phyloP scores from a whole-genome alignment of 2,888 invertebrate species.

The Cheilosia grossa region DNA sequence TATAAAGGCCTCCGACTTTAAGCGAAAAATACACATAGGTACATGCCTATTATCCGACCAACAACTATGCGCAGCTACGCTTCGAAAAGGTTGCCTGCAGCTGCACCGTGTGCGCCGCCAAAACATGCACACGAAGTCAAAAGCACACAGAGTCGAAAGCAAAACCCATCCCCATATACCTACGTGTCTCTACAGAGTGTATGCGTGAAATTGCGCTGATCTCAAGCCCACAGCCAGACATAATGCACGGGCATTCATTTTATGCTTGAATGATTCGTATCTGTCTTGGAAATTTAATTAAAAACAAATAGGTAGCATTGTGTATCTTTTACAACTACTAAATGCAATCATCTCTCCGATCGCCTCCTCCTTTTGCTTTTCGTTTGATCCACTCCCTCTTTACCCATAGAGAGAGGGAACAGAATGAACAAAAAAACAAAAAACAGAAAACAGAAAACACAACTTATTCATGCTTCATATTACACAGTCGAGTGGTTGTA shows the following conservation, averaged over 20 bases:
- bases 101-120: neutral
- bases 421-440: neutral
- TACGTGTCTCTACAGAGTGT: conserved; percentile 8
- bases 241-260: conserved; percentile 72
- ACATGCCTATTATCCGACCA: too few species aligned
- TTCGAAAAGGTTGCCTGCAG: conserved; percentile 22
- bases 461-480: conserved; percentile 73
- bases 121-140: conserved; percentile 7
- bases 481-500: conserved; percentile 73
- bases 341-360: conserved; percentile 68
- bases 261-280: conserved; percentile 74
- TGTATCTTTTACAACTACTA: conserved; percentile 60
- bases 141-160: neutral
- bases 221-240: conserved; percentile 66
- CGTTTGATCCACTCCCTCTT: conserved; percentile 41
- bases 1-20: too few species aligned
- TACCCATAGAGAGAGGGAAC: neutral
- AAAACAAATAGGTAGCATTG: conserved; percentile 75
- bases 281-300: conserved; percentile 74
- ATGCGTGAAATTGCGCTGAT: conserved; percentile 62
- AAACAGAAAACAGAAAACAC: conserved; percentile 15
- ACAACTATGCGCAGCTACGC: neutral
- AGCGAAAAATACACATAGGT: too few species aligned
- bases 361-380: conserved; percentile 18
- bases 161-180: conserved; percentile 13